A percentile compares a stretch with the other conserved stretches of the same genome.
Evolutionary conservation across 1,140 invertebrate genomes (phyloP).

Genomic region (Apis mellifera): Amel_HAv3.1 CM009934.2:7387501-7388000

Average conservation of each 20-base stretch:
- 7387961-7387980: background rate
- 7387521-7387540: too few relatives aligned
- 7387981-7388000: background rate
- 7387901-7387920: background rate
- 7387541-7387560: too few relatives aligned
- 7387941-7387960: background rate
- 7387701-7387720: slow-evolving; percentile 24
- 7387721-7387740: slow-evolving; percentile 37
- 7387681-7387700: slow-evolving; percentile 9
- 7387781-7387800: too few relatives aligned
- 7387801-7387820: background rate
- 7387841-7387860: slow-evolving; percentile 5
- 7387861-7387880: background rate
- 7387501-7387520: too few relatives aligned
- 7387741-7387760: background rate
- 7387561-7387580: too few relatives aligned
- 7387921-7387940: background rate
- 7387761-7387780: slow-evolving; percentile 21
- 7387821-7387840: background rate
- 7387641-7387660: background rate
- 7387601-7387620: too few relatives aligned
- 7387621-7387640: too few relatives aligned
- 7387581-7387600: too few relatives aligned
- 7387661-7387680: too few relatives aligned
- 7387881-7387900: background rate